Percentiles rank a stretch among this genome's conserved stretches.
These are phyloP conservation scores for Natator depressus DNA, from an alignment of 2,113 vertebrate species.

Conservation along the genomic window DNA sequence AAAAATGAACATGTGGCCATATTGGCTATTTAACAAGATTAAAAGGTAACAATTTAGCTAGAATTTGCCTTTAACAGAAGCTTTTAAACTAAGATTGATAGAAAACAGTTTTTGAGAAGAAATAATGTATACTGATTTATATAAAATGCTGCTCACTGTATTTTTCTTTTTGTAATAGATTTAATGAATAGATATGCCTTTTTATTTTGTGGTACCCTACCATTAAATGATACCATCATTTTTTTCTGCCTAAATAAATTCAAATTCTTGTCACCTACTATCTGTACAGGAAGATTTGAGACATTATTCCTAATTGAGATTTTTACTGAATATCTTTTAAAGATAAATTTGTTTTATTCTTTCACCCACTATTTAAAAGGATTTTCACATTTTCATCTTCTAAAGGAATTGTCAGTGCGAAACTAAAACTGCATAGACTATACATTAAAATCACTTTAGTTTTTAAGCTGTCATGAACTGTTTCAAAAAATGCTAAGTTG, in stretches of 20 bases:
- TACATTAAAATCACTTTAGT: conserved; percentile 94
- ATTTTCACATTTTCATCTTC: conserved; percentile 90
- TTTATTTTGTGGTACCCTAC: conserved; percentile 83
- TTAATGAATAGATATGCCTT: conserved; percentile 84
- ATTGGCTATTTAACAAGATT: conserved; percentile 68
- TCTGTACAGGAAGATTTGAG: conserved; percentile 81
- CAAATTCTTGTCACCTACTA: conserved; percentile 82
- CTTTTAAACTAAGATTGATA: conserved; percentile 79
- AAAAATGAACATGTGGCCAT: conserved; percentile 43
- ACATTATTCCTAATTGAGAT: conserved; percentile 89
- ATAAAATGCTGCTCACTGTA: conserved; percentile 77
- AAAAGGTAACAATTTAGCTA: conserved; percentile 62
- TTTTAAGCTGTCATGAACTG: conserved; percentile 92
- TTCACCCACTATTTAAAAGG: conserved; percentile 88
- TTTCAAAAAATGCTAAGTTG: conserved; percentile 89
- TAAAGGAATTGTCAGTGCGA: conserved; percentile 89
- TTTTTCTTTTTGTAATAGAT: conserved; percentile 81
- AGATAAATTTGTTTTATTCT: conserved; percentile 92
- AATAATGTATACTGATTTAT: conserved; percentile 80
- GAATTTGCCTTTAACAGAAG: conserved; percentile 62
- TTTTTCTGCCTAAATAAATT: conserved; percentile 84
- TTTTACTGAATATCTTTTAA: conserved; percentile 88
- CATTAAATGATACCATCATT: conserved; percentile 83
- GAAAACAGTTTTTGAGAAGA: conserved; percentile 78
- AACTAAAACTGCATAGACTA: conserved; percentile 87